phyloP scores from a whole-genome alignment of 2,113 vertebrate species.

The Crocuta crocuta region DNA sequence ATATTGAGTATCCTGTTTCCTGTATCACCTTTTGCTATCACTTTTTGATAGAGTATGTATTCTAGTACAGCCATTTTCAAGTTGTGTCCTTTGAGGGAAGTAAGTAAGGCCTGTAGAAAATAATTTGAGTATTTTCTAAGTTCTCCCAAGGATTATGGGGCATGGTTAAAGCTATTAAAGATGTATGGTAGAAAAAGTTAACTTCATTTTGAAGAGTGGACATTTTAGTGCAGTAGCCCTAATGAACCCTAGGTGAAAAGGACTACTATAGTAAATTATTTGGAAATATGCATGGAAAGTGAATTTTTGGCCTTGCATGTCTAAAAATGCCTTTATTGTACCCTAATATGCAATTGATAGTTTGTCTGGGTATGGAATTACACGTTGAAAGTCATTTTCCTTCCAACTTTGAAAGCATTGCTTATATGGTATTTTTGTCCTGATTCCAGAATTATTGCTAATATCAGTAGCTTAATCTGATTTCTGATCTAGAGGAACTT shows the following conservation, averaged over 20 bases:
- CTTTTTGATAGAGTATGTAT: not conserved
- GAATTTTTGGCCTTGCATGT: not conserved
- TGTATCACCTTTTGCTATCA: not conserved
- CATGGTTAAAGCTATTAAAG: not conserved
- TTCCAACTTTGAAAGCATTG: not conserved
- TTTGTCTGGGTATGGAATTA: not conserved
- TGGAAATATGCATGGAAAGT: not conserved
- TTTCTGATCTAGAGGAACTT: not conserved
- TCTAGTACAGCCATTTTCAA: not conserved
- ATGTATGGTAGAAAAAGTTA: not conserved
- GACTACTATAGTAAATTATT: not conserved
- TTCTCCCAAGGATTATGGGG: not conserved
- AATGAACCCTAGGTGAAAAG: slow-evolving; percentile 14
- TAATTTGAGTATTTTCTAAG: not conserved
- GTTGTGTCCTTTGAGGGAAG: not conserved
- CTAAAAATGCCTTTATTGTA: slow-evolving; percentile 29
- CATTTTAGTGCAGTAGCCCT: not conserved
- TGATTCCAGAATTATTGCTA: not conserved
- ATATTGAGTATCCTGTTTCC: not conserved
- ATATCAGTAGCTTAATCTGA: not conserved
- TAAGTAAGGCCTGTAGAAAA: slow-evolving; percentile 25
- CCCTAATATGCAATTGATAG: not conserved
- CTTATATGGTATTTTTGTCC: not conserved
- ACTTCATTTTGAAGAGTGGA: not conserved
- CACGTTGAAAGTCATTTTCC: slow-evolving; percentile 8